phyloP scores from a whole-genome alignment of 2,113 vertebrate genomes.

The Grantiella picta region DNA sequence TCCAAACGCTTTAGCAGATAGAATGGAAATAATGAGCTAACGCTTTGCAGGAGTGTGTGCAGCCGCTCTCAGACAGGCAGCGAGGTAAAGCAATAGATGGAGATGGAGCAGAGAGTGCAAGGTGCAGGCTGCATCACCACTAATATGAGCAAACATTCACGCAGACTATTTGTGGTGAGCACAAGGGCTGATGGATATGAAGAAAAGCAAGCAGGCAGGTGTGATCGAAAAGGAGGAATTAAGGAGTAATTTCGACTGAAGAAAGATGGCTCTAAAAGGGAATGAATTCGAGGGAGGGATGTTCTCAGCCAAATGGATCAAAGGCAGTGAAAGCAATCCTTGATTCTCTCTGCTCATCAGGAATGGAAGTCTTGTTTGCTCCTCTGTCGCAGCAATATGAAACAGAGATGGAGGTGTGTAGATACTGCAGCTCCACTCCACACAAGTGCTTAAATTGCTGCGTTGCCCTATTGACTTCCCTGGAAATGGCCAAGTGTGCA shows the following conservation, averaged over 20 bases:
- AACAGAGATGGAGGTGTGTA: rapidly evolving
- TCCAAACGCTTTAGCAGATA: constrained; percentile 65
- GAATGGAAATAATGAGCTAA: constrained; percentile 68
- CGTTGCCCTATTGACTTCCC: not conserved
- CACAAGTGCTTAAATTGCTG: not conserved
- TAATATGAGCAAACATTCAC: constrained; percentile 35
- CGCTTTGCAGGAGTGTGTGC: constrained; percentile 46
- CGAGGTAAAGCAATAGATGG: not conserved
- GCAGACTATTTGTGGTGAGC: not conserved
- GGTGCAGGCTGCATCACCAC: not conserved
- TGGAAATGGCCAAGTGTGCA: not conserved
- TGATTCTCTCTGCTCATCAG: not conserved
- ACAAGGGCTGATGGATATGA: constrained; percentile 13
- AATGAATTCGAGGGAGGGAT: not conserved
- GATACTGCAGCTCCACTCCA: rapidly evolving
- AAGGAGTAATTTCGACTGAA: constrained; percentile 25
- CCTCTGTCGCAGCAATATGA: not conserved
- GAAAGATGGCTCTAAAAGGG: not conserved
- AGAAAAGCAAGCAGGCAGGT: constrained; percentile 8
- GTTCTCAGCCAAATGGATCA: constrained; percentile 27
- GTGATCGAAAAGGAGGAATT: constrained; percentile 7
- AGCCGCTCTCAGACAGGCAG: not conserved
- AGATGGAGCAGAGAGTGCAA: constrained; percentile 8
- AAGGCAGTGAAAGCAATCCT: not conserved
- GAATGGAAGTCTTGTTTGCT: not conserved